Percentiles rank a stretch among this genome's conserved stretches.
These are phyloP conservation scores for Phenganax marumi DNA, from an alignment of 92 coral and sea anemone genomes.

Conservation along the genomic window DNA sequence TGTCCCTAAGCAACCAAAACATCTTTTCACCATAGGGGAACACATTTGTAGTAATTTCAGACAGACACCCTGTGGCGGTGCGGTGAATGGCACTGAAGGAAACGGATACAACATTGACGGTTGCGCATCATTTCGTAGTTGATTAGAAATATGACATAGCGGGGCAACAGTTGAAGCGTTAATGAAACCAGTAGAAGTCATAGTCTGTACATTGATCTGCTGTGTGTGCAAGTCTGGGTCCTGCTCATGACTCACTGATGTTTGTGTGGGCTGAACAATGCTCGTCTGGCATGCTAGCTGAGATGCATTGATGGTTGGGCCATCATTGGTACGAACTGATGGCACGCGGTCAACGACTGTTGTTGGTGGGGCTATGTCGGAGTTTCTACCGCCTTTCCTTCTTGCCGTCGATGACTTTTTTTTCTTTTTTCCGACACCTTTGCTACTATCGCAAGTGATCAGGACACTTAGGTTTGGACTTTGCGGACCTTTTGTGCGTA, in stretches of 20 bases:
- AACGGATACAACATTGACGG: neutral
- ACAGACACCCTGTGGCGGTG: neutral
- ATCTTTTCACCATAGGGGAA: neutral
- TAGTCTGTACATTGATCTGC: no score
- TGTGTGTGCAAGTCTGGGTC: no score
- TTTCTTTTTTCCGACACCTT: neutral
- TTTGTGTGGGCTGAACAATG: neutral
- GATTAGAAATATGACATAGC: no score
- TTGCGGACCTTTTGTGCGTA: neutral
- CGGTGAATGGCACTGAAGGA: neutral
- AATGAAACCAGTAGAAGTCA: no score
- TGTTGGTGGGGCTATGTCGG: neutral
- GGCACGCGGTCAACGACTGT: neutral
- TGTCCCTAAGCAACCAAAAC: neutral
- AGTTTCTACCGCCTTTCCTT: neutral
- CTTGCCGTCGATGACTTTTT: slow-evolving; percentile 1
- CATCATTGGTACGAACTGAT: neutral
- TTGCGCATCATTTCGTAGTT: neutral
- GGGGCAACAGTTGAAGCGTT: no score
- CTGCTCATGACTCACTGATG: no score
- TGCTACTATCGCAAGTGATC: neutral
- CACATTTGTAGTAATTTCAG: neutral
- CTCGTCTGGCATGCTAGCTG: neutral
- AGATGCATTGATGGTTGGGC: neutral
- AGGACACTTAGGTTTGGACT: neutral